Base-by-base conservation (phyloP, 2,888 invertebrate genomes). In the Taphrorychus bicolor region DNA sequence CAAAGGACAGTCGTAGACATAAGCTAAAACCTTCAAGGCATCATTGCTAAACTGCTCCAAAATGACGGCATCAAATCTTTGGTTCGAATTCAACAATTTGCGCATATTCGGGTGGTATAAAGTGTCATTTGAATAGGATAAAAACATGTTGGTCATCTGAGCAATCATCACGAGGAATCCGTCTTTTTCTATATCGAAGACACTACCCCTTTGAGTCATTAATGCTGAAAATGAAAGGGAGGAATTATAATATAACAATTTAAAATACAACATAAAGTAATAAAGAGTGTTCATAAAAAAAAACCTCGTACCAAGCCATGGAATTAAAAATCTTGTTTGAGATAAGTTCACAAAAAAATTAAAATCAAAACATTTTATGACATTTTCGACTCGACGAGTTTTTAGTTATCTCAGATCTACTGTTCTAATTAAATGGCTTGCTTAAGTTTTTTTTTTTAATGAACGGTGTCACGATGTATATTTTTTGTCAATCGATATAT, bases 41-140 rank as follows among this genome's bases (percentile, higher is more conserved):
- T 87, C 86, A 72, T 82, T 83, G 17, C 84, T 74, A 72, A 85
- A 84, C 45, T 83, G 78, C 72, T 86, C 85, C 2, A 84, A 80
- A 11, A 84, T 77, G 0, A 83, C 78, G 17, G 80, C 73, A 69
- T 83, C 83, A 61, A 84, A 82, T 16, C 77, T 74, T 62, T 82
- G 74, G 18, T 75, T 68, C 0, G 82, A 82, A 40, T 76, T 61
- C 9, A 81, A 49, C 2, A 80, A 69, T 41, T 77, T 66, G 67
- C 77, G 74, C 42, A 42, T n/a, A 11, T 42, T 42, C 4, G 42
- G 42, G 42, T 42, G 42, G 16, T 42, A 16, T 5, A 42, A 11
- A 11, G 42, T 42, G 16, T n/a, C n/a, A n/a, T 42, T 42, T 4
- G 42, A 42, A n/a, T 3, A 22, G 0, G 1, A 9, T 14, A 65